phyloP scores from a whole-genome alignment of 2,797 vertebrate species.

The Gadopsis marmoratus region DNA sequence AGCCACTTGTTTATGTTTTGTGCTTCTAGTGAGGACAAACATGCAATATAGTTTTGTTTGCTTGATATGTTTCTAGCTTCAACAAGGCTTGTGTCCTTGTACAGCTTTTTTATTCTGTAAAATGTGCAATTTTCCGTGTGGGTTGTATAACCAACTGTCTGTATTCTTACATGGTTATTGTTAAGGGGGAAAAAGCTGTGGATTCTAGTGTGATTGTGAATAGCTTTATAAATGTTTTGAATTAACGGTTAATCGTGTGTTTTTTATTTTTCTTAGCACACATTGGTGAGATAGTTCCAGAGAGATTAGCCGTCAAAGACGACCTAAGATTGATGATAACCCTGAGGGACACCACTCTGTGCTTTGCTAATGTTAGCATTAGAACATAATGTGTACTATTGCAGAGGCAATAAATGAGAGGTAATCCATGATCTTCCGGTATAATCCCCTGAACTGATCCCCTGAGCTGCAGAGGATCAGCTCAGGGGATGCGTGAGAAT shows the following conservation, averaged over 20 bases:
- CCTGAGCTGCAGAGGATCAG: too few relatives aligned
- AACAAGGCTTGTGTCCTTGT: background rate
- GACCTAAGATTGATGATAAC: background rate
- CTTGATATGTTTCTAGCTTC: conserved; percentile 2
- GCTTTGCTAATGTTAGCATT: background rate
- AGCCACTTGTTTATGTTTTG: background rate
- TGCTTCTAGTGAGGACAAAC: background rate
- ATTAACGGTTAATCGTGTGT: background rate
- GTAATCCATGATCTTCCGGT: background rate
- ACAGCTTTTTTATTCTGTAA: too few relatives aligned
- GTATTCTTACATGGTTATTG: background rate
- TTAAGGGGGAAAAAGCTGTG: background rate
- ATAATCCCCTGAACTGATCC: too few relatives aligned
- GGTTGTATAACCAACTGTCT: too few relatives aligned
- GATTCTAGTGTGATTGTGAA: background rate
- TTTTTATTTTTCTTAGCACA: background rate
- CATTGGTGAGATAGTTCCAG: background rate
- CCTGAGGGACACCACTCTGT: conserved; percentile 3
- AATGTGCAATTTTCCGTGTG: too few relatives aligned
- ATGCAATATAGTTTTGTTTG: background rate
- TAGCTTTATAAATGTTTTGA: background rate
- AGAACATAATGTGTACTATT: background rate
- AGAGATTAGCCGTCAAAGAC: background rate
- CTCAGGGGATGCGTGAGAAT: background rate
- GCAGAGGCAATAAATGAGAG: background rate